Conservation (phyloP, 2,113 vertebrate genomes). For the Apodemus sylvaticus region DNA sequence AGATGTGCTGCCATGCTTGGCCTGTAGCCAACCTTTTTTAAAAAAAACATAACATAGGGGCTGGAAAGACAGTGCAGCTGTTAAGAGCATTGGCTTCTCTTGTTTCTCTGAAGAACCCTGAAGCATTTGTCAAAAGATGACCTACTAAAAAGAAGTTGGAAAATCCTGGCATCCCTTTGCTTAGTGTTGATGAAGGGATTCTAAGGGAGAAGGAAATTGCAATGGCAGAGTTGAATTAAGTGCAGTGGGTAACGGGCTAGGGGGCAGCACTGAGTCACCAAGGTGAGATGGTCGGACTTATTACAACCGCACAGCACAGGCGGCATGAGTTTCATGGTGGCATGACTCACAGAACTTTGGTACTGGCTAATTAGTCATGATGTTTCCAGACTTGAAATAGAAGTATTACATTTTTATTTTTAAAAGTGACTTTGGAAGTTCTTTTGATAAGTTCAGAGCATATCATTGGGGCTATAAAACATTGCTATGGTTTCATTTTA, state of each 20-base stretch:
- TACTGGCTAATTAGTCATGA: neutral
- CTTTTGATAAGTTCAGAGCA: neutral
- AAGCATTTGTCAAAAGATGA: neutral
- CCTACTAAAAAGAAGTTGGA: neutral
- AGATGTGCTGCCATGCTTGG: neutral
- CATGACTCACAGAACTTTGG: neutral
- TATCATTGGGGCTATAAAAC: neutral
- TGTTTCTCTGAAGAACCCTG: neutral
- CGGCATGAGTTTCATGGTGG: neutral
- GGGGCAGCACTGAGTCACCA: neutral
- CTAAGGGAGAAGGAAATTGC: neutral
- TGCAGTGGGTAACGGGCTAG: neutral
- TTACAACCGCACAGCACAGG: neutral
- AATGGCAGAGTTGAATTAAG: neutral
- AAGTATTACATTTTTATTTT: slow-evolving; percentile 16
- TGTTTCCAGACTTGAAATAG: neutral
- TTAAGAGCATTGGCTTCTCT: neutral
- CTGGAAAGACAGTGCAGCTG: neutral
- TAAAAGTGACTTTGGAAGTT: neutral
- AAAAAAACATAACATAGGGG: neutral
- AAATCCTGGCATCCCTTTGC: neutral
- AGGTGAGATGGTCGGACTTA: neutral
- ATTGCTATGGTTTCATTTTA: neutral
- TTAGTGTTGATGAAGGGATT: neutral
- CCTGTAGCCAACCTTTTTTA: neutral